These are phyloP conservation scores for Schrankia costaestrigalis DNA, from an alignment of 2,888 invertebrate genomes.

Conservation along the genomic window DNA sequence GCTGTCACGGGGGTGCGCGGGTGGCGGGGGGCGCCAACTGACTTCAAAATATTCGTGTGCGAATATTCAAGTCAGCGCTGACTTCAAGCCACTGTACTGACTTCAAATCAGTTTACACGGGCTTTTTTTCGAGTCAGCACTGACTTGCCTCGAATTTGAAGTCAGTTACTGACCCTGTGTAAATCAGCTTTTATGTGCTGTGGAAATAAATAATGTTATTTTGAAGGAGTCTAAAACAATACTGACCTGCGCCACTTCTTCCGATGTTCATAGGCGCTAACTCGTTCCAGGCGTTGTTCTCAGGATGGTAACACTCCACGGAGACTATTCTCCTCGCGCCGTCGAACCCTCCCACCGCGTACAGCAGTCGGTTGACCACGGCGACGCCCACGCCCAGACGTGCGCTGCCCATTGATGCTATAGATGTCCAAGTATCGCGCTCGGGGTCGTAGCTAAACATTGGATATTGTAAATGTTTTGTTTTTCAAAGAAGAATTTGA, in stretches of 20 bases:
- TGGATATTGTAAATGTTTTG: background rate
- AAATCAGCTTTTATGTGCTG: no score
- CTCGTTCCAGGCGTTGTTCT: conserved; percentile 93
- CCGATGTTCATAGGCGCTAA: conserved; percentile 88
- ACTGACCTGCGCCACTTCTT: conserved; percentile 90
- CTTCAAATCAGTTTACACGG: no score
- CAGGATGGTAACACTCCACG: conserved; percentile 96
- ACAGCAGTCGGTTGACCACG: conserved; percentile 88
- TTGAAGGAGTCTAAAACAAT: background rate
- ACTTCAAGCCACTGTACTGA: no score
- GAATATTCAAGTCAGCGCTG: no score
- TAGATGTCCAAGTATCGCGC: conserved; percentile 88
- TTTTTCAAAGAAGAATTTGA: background rate
- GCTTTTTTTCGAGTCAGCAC: no score
- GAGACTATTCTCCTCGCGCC: conserved; percentile 87
- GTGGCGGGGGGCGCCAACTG: no score
- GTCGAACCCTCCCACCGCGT: conserved; percentile 95
- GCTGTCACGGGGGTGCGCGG: no score
- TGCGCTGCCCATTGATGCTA: conserved; percentile 87
- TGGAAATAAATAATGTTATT: background rate
- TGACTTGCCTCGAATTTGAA: no score
- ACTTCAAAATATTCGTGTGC: no score
- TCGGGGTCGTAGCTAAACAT: conserved; percentile 95
- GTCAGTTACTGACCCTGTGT: no score
- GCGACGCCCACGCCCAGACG: conserved; percentile 91